Conservation (phyloP, 2,797 vertebrate genomes). For the Netta rufina region DNA sequence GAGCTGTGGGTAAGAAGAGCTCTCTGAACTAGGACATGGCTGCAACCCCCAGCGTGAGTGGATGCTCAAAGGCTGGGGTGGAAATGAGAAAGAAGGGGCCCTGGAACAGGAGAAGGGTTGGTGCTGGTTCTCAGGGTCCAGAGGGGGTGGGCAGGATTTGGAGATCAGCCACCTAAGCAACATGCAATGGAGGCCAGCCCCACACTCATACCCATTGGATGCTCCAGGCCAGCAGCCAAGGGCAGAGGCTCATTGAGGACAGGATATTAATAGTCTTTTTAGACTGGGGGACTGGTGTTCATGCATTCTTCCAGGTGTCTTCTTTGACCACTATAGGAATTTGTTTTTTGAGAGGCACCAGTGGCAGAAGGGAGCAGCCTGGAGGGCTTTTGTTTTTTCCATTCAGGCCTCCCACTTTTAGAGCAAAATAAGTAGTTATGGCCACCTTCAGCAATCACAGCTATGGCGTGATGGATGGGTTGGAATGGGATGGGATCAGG, state of each 20-base stretch:
- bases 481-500: too few relatives aligned
- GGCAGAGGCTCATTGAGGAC: not conserved
- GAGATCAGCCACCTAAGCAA: not conserved
- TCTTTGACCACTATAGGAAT: not conserved
- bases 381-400: not conserved
- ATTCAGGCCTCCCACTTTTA: not conserved
- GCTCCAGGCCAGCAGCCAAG: not conserved
- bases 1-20: not conserved
- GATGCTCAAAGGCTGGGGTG: not conserved
- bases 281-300: not conserved
- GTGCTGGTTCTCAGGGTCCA: not conserved
- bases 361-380: not conserved
- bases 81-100: accelerated
- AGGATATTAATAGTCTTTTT: not conserved
- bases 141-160: not conserved
- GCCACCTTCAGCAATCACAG: not conserved
- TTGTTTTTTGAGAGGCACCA: not conserved
- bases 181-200: not conserved
- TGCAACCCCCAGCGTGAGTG: not conserved
- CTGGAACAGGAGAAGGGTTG: not conserved
- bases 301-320: not conserved
- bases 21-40: not conserved
- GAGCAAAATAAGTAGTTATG: not conserved
- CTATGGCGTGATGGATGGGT: not conserved
- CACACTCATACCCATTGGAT: not conserved